phyloP scores from a whole-genome alignment of 2,888 invertebrate genomes.

The Rhogogaster chlorosoma region DNA sequence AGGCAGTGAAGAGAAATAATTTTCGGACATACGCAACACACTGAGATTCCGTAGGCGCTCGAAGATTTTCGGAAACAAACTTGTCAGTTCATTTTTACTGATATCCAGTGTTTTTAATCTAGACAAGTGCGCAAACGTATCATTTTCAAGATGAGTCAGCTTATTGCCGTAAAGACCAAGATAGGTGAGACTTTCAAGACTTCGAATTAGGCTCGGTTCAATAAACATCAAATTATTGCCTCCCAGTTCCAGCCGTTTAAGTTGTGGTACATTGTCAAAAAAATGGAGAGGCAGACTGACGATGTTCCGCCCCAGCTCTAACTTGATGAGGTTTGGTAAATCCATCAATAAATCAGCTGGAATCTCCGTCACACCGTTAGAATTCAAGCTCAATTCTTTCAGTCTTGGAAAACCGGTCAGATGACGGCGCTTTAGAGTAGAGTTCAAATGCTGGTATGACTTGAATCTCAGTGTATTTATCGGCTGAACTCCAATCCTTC shows the following conservation, averaged over 20 bases:
- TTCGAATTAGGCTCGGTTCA: conserved; percentile 82
- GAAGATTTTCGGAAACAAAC: conserved; percentile 83
- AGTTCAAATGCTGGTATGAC: conserved; percentile 58
- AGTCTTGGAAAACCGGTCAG: conserved; percentile 80
- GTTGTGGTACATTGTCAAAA: conserved; percentile 66
- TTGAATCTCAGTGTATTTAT: conserved; percentile 60
- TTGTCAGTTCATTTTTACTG: conserved; percentile 83
- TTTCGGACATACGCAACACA: conserved; percentile 84
- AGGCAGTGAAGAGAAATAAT: conserved; percentile 84
- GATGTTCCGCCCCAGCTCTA: conserved; percentile 84
- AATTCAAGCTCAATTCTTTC: conserved; percentile 81
- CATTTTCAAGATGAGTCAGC: conserved; percentile 82
- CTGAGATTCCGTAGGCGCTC: conserved; percentile 82
- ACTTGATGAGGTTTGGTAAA: conserved; percentile 82
- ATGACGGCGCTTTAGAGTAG: conserved; percentile 80
- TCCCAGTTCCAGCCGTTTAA: conserved; percentile 84
- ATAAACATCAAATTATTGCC: conserved; percentile 84
- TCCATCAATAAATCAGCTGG: conserved; percentile 83
- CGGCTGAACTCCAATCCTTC: conserved; percentile 58
- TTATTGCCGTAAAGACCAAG: conserved; percentile 87
- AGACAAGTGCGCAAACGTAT: conserved; percentile 83
- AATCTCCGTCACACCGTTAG: conserved; percentile 83
- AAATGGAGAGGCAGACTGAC: conserved; percentile 60
- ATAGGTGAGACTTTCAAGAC: conserved; percentile 81
- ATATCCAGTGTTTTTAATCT: conserved; percentile 85